Base-by-base conservation (phyloP, 2,888 invertebrate genomes). In the Doris montereyensis region DNA sequence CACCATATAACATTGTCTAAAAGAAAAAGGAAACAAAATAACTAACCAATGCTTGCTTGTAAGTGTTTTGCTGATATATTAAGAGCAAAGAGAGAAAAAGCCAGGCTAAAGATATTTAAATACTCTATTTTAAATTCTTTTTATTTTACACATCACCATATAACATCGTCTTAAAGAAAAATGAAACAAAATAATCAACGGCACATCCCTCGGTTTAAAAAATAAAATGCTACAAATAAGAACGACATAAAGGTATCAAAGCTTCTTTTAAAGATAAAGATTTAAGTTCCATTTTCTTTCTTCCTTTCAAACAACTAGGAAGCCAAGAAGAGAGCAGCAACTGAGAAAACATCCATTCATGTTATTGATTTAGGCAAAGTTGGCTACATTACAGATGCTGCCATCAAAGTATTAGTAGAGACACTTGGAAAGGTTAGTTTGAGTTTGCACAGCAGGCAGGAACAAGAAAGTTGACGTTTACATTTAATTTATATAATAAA, bases 321-420 rank as follows among this genome's bases (percentile, higher is more conserved):
- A 62, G n/a, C 10, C 30, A 67, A 17, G 4, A 30, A 1, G 10
- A 52, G 57, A 26, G 5, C 28, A 77, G 13, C n/a, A 26, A 2
- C 2, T 35, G 32, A 34, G n/a, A 13, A 3, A 34, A 21, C 58
- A n/a, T n/a, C n/a, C n/a, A n/a, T n/a, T n/a, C n/a, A n/a, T n/a
- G n/a, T n/a, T n/a, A 80, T 82, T 67, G 76, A 82, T 35, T 80
- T 82, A 41, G 30, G 62, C 32, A 65, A 60, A 28, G 75, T 78
- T 60, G 81, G 81, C 13, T 80, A 82, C 75, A 70, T 80, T 34
- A 82, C 81, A 21, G 81, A 82, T 73, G 80, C 78, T 60, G 62
- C 77, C 13, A 77, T 82, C 62, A 76, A 57, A 34, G 52, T 65
- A 21, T 28, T 82, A 13, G 41, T 71, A 17, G 35, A 71, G 2